Conservation (phyloP, 2,113 vertebrate genomes). For the Bungarus multicinctus region DNA sequence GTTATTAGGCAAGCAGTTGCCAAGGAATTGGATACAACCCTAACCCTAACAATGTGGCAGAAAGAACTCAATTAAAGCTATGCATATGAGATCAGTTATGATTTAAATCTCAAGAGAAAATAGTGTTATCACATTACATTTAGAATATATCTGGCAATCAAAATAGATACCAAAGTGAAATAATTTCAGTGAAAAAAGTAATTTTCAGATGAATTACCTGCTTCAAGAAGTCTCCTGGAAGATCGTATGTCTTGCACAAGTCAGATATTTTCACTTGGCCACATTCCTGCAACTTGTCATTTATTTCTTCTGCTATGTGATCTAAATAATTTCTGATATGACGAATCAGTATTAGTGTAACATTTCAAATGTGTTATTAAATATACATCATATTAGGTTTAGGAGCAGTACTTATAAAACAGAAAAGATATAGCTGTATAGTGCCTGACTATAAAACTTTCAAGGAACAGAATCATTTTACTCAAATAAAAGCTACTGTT, state of each 20-base stretch:
- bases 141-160: not conserved
- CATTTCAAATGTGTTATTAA: not conserved
- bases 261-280: constrained; percentile 91
- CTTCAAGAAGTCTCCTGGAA: constrained; percentile 90
- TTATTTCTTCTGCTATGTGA: constrained; percentile 90
- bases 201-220: constrained; percentile 73
- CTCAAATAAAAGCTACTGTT: not conserved
- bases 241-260: constrained; percentile 89
- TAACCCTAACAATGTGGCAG: not conserved
- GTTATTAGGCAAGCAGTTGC: not conserved
- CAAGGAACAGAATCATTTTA: not conserved
- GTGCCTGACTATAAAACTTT: not conserved
- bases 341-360: not conserved
- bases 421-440: not conserved
- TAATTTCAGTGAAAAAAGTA: not conserved
- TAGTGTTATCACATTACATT: not conserved
- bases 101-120: not conserved
- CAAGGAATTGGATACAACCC: not conserved
- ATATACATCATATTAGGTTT: not conserved
- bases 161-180: not conserved
- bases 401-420: not conserved
- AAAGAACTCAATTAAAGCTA: not conserved
- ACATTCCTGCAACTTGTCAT: constrained; percentile 93
- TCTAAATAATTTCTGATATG: constrained; percentile 83
- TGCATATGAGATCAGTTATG: not conserved